A percentile compares a stretch with the other conserved stretches of the same genome.
phyloP scores from a whole-genome alignment of 2,113 vertebrate species.

The Eira barbara region DNA sequence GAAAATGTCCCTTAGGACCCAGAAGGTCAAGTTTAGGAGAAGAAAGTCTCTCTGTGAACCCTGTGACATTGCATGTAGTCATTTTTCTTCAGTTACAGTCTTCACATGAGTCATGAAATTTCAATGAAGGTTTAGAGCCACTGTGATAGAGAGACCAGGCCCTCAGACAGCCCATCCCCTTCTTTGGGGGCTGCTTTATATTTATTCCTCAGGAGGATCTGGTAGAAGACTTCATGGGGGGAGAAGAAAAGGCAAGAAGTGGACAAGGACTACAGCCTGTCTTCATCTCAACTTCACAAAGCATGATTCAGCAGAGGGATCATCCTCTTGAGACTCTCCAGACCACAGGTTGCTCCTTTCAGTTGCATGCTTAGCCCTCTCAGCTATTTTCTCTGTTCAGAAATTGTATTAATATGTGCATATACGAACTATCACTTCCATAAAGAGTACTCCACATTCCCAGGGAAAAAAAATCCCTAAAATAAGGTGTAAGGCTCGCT shows the following conservation, averaged over 20 bases:
- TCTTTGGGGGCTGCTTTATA: neutral
- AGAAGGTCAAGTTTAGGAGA: neutral
- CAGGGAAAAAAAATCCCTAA: neutral
- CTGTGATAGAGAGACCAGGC: neutral
- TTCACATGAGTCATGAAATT: neutral
- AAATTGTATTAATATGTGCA: neutral
- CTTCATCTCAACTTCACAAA: neutral
- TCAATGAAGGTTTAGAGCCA: neutral
- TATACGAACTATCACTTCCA: neutral
- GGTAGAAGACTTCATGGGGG: neutral
- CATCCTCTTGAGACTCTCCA: neutral
- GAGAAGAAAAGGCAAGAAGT: neutral
- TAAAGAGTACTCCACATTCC: neutral
- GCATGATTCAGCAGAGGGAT: neutral
- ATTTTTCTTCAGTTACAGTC: neutral
- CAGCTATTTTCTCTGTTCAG: neutral
- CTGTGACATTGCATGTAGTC: neutral
- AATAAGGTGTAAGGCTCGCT: neutral
- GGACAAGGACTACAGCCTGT: neutral
- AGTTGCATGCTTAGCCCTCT: neutral
- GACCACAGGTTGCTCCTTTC: constrained; percentile 17
- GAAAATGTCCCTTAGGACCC: neutral
- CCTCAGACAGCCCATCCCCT: neutral
- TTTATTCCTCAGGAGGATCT: neutral
- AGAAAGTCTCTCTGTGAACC: neutral